A percentile compares a stretch with the other conserved stretches of the same genome.
phyloP scores from a whole-genome alignment of 2,797 vertebrate genomes.

The Parotocinclus haroldoi region DNA sequence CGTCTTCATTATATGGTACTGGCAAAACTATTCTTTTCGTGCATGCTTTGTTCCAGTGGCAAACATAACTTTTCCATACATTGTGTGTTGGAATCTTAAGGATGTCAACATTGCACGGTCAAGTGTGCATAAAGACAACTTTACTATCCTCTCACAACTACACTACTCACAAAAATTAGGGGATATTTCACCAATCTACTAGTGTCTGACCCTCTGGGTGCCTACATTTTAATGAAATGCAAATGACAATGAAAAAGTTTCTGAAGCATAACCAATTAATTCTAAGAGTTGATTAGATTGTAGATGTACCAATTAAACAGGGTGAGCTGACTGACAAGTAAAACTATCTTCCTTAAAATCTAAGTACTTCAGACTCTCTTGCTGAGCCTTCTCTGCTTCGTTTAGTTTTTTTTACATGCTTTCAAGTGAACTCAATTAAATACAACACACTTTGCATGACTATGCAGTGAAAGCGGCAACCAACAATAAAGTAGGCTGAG shows the following conservation, averaged over 20 bases:
- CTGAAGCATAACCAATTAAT: slow-evolving; percentile 51
- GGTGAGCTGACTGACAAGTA: slow-evolving; percentile 51
- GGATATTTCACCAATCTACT: too few species aligned
- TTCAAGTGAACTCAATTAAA: too few species aligned
- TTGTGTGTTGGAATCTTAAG: too few species aligned
- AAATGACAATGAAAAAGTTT: slow-evolving; percentile 40
- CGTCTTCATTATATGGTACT: too few species aligned
- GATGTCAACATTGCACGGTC: too few species aligned
- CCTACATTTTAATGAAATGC: slow-evolving; percentile 44
- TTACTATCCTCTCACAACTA: background rate
- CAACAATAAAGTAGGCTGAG: too few species aligned
- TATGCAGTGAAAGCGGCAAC: too few species aligned
- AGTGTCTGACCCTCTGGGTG: slow-evolving; percentile 41
- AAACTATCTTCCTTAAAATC: slow-evolving; percentile 58
- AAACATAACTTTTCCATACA: slow-evolving; percentile 7
- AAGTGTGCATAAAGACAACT: too few species aligned
- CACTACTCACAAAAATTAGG: too few species aligned
- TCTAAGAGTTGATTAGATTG: background rate
- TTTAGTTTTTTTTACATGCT: background rate
- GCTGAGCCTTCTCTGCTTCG: slow-evolving; percentile 25
- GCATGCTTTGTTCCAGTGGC: too few species aligned
- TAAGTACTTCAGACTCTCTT: slow-evolving; percentile 50
- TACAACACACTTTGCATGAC: too few species aligned
- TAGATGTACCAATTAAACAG: slow-evolving; percentile 45
- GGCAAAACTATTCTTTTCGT: too few species aligned